A percentile compares a stretch with the other conserved stretches of the same genome.
These are phyloP conservation scores for Chaenodraco wilsoni DNA, from an alignment of 2,797 vertebrate genomes.

Conservation along the genomic window DNA sequence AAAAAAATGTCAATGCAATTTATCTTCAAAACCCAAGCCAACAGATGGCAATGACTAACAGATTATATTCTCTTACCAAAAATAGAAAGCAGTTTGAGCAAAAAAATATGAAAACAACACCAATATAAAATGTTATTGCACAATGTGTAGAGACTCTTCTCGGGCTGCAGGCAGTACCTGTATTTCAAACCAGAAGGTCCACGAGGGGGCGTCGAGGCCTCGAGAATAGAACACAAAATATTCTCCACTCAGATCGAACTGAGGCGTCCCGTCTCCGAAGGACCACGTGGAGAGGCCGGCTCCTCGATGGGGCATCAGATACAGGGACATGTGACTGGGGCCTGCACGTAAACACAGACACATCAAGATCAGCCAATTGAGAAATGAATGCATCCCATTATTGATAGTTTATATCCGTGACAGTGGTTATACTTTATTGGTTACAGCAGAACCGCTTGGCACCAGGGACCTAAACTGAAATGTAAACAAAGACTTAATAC, in stretches of 20 bases:
- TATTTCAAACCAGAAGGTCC: slow-evolving; percentile 96
- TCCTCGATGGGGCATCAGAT: slow-evolving; percentile 85
- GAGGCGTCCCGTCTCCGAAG: slow-evolving; percentile 88
- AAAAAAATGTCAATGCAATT: neutral
- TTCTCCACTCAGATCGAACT: slow-evolving; percentile 88
- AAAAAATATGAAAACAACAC: neutral
- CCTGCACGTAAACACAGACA: slow-evolving; percentile 75
- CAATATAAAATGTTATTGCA: slow-evolving; percentile 17
- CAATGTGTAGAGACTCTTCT: neutral
- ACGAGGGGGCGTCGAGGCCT: slow-evolving; percentile 88
- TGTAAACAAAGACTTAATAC: neutral
- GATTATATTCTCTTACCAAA: too few relatives aligned
- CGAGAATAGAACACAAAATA: slow-evolving; percentile 96
- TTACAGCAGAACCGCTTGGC: neutral
- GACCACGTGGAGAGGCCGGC: slow-evolving; percentile 90
- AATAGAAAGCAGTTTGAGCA: too few relatives aligned
- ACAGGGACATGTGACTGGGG: slow-evolving; percentile 95
- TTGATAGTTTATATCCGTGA: neutral
- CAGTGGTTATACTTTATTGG: neutral
- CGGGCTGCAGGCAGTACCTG: slow-evolving; percentile 79
- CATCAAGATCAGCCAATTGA: neutral
- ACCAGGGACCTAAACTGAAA: neutral
- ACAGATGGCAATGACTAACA: neutral
- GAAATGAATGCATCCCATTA: neutral
- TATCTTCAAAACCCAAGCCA: neutral